phyloP scores from a whole-genome alignment of 2,113 vertebrate species.

The Leptosomus discolor region DNA sequence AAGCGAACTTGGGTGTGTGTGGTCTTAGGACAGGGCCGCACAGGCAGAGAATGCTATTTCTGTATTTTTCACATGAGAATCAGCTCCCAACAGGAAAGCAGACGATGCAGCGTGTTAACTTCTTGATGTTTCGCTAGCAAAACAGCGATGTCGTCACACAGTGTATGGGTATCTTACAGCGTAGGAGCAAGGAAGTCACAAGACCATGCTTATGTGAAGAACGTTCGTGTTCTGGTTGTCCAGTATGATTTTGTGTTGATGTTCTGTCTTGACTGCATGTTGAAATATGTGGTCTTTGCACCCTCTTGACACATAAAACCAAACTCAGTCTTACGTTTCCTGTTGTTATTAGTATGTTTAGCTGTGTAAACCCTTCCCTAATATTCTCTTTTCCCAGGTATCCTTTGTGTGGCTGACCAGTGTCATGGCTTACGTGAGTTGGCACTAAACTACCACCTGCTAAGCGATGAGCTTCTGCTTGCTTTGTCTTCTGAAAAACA shows the following conservation, averaged over 20 bases:
- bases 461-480: conserved; percentile 92
- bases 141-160: rapidly evolving
- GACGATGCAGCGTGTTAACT: background rate
- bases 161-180: rapidly evolving
- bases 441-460: conserved; percentile 91
- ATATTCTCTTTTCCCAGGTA: conserved; percentile 66
- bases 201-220: background rate
- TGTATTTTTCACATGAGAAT: background rate
- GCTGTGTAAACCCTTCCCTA: background rate
- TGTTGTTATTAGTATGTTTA: background rate
- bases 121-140: background rate
- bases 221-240: background rate
- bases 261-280: background rate
- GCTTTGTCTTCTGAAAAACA: conserved; percentile 95
- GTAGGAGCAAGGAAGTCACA: background rate
- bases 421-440: conserved; percentile 93
- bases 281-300: background rate
- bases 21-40: background rate
- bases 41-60: background rate
- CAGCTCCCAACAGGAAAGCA: background rate
- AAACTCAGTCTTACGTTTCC: background rate
- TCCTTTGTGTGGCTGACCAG: conserved; percentile 89
- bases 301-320: background rate
- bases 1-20: background rate
- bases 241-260: background rate